Percentiles rank a stretch among this genome's conserved stretches.
phyloP scores from a whole-genome alignment of 92 coral and sea anemone species.

The Pocillopora grandis region DNA sequence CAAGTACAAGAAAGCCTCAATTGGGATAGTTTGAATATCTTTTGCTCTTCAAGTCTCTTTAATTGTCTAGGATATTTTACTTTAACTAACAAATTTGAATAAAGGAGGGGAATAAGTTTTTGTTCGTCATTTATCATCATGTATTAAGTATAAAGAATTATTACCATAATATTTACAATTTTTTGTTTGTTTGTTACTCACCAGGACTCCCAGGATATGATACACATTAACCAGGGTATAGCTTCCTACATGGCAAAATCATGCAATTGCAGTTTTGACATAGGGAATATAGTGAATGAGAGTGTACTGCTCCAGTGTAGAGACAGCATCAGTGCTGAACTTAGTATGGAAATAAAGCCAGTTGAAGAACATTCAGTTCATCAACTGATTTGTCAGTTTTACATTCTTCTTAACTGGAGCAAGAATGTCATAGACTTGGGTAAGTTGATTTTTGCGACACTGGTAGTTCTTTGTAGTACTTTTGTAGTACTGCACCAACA shows the following conservation, averaged over 20 bases:
- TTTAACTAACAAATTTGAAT: no score
- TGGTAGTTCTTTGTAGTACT: no score
- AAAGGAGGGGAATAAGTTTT: no score
- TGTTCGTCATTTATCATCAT: no score
- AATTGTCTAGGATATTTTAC: no score
- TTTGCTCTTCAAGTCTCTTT: no score
- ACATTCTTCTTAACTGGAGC: conserved; percentile 56
- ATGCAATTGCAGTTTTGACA: conserved; percentile 73
- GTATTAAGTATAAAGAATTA: no score
- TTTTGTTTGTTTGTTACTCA: neutral
- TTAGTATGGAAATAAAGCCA: conserved; percentile 61
- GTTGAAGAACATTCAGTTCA: conserved; percentile 46
- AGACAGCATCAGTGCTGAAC: conserved; percentile 81
- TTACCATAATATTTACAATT: neutral
- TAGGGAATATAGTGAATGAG: conserved; percentile 47
- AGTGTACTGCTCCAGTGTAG: conserved; percentile 69
- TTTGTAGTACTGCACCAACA: no score
- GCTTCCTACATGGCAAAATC: conserved; percentile 66
- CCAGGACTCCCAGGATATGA: conserved; percentile 60
- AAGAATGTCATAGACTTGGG: conserved; percentile 83
- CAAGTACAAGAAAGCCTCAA: no score
- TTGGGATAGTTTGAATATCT: no score
- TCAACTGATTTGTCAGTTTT: conserved; percentile 65
- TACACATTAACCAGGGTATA: conserved; percentile 59
- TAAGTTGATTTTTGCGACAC: conserved; percentile 16